Percentiles rank a stretch among this genome's conserved stretches.
These are phyloP conservation scores for Nebria brevicollis DNA, from an alignment of 2,888 invertebrate species.

Conservation along the genomic window DNA sequence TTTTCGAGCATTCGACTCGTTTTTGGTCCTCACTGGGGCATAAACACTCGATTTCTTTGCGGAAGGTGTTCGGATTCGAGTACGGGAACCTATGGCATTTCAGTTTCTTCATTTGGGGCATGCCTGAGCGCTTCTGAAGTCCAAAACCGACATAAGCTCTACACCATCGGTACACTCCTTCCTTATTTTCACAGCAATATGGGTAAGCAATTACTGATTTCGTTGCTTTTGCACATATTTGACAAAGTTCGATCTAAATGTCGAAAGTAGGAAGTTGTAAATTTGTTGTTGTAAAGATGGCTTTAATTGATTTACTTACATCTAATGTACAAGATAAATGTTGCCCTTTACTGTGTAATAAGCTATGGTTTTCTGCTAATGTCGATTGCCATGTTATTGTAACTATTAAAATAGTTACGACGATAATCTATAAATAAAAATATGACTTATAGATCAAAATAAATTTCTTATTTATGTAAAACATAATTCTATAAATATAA, in stretches of 20 bases:
- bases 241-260: conserved; percentile 64
- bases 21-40: background rate
- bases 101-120: background rate
- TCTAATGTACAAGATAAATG: background rate
- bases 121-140: conserved; percentile 48
- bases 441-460: background rate
- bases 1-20: background rate
- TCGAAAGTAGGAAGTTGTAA: background rate
- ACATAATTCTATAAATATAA: background rate
- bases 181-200: conserved; percentile 69
- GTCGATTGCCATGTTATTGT: background rate
- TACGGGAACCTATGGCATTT: background rate
- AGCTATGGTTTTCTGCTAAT: background rate
- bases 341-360: background rate
- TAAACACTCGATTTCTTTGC: background rate
- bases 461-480: too few relatives aligned
- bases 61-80: background rate
- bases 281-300: background rate
- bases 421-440: background rate
- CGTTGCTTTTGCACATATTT: conserved; percentile 71
- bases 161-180: conserved; percentile 70
- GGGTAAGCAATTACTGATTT: conserved; percentile 69
- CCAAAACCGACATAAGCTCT: conserved; percentile 69
- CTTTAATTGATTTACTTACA: background rate
- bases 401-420: background rate